These are phyloP conservation scores for Phylloscopus whistleri DNA, from an alignment of 2,113 vertebrate genomes.

Conservation along the genomic window DNA sequence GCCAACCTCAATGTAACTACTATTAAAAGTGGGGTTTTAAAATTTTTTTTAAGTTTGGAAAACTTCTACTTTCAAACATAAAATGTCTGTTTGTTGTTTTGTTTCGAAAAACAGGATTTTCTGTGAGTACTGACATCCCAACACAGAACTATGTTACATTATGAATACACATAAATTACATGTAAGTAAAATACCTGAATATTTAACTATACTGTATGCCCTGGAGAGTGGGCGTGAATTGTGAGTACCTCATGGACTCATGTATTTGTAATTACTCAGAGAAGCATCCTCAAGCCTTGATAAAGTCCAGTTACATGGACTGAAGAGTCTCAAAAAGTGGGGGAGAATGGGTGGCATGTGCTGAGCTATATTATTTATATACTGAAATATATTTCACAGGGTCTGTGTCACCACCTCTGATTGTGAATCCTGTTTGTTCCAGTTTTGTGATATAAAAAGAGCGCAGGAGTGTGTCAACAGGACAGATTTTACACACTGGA, in stretches of 20 bases:
- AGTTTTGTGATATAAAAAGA: conserved; percentile 5
- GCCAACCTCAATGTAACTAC: neutral
- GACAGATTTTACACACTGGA: conserved; percentile 72
- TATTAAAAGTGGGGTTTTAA: neutral
- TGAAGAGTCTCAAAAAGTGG: neutral
- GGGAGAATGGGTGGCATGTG: neutral
- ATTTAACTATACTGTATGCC: neutral
- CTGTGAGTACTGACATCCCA: neutral
- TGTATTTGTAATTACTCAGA: neutral
- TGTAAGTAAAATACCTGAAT: neutral
- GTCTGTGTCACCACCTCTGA: neutral
- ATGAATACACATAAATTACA: neutral
- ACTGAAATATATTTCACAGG: neutral
- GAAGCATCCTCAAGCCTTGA: neutral
- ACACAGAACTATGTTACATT: neutral
- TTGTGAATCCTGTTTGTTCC: conserved; percentile 1
- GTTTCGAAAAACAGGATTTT: neutral
- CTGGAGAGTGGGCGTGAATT: neutral
- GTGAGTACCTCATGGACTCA: neutral
- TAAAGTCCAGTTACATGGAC: neutral
- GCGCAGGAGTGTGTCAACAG: conserved; percentile 54
- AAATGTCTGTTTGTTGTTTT: neutral
- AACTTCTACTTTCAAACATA: neutral
- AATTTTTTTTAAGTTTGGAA: neutral
- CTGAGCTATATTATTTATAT: neutral